phyloP scores from a whole-genome alignment of 2,113 vertebrate species.

The Odocoileus virginianus region DNA sequence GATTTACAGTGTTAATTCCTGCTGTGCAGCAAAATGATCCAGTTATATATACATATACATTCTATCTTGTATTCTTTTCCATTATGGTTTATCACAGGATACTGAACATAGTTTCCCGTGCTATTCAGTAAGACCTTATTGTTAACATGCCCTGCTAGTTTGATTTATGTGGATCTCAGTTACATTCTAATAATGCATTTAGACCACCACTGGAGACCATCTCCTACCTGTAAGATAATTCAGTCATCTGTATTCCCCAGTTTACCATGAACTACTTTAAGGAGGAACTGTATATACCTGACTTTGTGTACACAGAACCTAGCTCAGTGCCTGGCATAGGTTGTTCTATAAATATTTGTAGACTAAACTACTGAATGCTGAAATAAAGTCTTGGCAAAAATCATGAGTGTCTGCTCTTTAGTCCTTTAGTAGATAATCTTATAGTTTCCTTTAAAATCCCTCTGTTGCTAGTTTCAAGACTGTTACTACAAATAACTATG shows the following conservation, averaged over 20 bases:
- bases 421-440: background rate
- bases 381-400: background rate
- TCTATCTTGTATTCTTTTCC: background rate
- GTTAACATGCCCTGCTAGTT: background rate
- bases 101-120: background rate
- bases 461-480: background rate
- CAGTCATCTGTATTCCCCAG: background rate
- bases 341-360: background rate
- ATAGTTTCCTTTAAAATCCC: background rate
- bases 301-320: background rate
- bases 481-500: background rate
- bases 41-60: background rate
- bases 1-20: background rate
- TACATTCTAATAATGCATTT: background rate
- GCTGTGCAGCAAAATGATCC: background rate
- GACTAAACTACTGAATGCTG: background rate
- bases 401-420: background rate
- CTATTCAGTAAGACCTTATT: background rate
- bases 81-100: background rate
- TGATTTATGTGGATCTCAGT: background rate
- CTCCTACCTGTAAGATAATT: background rate
- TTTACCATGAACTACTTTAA: background rate
- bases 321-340: background rate
- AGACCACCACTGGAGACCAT: too few relatives aligned
- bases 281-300: background rate